phyloP scores from a whole-genome alignment of 2,888 invertebrate species.

The Oscheius sp. region DNA sequence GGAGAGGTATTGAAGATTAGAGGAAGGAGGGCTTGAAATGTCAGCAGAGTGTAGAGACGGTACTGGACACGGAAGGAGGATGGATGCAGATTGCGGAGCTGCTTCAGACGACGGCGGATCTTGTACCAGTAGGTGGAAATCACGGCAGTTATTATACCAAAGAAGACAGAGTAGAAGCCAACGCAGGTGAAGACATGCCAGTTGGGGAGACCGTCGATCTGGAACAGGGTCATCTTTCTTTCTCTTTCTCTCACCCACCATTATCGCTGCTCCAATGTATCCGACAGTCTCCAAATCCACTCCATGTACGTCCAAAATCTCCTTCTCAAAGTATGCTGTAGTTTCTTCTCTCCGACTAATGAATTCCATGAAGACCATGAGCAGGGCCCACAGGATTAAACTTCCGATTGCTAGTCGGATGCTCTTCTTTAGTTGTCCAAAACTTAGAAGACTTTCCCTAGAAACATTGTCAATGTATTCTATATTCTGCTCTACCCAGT shows the following conservation, averaged over 20 bases:
- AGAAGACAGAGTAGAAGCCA: not conserved
- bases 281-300: no score
- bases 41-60: constrained; percentile 1
- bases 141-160: not conserved
- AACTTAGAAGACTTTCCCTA: not conserved
- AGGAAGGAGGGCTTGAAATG: constrained; percentile 10
- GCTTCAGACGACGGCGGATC: not conserved
- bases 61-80: constrained; percentile 5
- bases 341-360: not conserved
- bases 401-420: not conserved
- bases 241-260: not conserved
- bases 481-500: not conserved
- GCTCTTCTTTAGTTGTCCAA: not conserved
- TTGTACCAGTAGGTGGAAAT: not conserved
- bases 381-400: not conserved
- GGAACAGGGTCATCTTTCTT: not conserved
- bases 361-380: not conserved
- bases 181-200: not conserved
- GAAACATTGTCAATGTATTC: not conserved
- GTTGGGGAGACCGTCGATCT: constrained; percentile 1
- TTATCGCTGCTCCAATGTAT: no score
- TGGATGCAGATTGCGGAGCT: not conserved
- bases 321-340: no score
- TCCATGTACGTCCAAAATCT: no score
- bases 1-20: not conserved